Conservation (phyloP, 2,888 invertebrate genomes). For the Mellilla xanthometata region DNA sequence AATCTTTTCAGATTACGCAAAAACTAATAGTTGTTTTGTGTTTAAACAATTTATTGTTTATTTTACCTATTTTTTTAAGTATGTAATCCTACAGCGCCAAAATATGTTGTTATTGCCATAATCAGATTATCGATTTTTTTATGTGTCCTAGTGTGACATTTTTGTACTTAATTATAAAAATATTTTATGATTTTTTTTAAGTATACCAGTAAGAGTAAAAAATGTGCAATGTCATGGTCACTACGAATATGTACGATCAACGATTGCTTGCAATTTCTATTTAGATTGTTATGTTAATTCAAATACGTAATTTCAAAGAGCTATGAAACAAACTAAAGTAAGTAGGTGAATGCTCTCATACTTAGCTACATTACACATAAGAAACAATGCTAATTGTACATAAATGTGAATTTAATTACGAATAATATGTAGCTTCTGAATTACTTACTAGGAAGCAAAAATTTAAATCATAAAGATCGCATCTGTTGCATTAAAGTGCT, state of each 20-base stretch:
- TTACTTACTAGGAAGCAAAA: conserved; percentile 8
- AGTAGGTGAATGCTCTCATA: conserved; percentile 12
- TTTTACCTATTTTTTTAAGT: too few species aligned
- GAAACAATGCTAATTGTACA: conserved; percentile 9
- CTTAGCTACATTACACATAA: conserved; percentile 9
- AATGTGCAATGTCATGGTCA: conserved; percentile 13
- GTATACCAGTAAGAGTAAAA: too few species aligned
- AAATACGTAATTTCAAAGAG: conserved; percentile 6
- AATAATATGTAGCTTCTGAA: conserved; percentile 1
- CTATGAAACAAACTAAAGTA: conserved; percentile 24
- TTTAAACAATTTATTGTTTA: too few species aligned
- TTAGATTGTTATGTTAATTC: conserved; percentile 19
- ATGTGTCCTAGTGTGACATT: too few species aligned
- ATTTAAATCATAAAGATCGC: not conserved
- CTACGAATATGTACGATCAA: not conserved
- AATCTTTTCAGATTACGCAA: too few species aligned
- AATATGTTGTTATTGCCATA: too few species aligned
- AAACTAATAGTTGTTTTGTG: too few species aligned
- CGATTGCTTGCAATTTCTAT: not conserved
- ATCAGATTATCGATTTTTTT: too few species aligned
- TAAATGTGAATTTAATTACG: conserved; percentile 18
- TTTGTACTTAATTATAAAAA: too few species aligned
- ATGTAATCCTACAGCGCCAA: too few species aligned
- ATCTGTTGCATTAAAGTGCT: conserved; percentile 5
- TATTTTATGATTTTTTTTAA: not conserved